Evolutionary conservation across 1,140 invertebrate genomes (phyloP), one percentile per base, ranked within the genome.

Genomic region (Aphelinus atriplicis): DNA sequence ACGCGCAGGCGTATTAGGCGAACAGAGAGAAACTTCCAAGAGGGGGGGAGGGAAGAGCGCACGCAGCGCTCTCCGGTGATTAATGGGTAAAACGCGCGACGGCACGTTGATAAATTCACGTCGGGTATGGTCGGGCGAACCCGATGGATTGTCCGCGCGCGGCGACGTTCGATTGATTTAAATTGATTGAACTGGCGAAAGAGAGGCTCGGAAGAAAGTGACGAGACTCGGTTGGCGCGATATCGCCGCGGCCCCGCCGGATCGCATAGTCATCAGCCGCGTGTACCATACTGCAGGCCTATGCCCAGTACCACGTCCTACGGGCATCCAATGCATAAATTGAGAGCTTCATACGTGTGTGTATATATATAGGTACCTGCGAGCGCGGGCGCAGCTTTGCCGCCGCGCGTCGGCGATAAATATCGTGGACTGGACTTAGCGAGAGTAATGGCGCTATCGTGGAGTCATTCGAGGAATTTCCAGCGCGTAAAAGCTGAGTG

Each of bases 41-140:
- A 0, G 56, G 43, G 51, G 60, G 56, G 43, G 75, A 66, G 55
- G 68, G 71, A 66, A 65, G 55, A 66, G 5, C 64, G 26, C 45
- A 9, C 26, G 50, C 1, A 48, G 42, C 7, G 60, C n/a, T 26
- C 26, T 26, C 26, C 47, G 57, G 73, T 80, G 78, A 80, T 80
- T 80, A 80, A 81, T 80, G 75, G 73, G 10, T 26, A 10, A 57
- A 58, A 10, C 76, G 26, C 26, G 26, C 26, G 75, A 61, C 70
- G 66, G 26, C 50, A 56, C 78, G 79, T 80, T 81, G 73, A 80
- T 80, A 80, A 82, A 80, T 83, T 79, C 77, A 48, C 72, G 60
- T 62, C 70, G 73, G n/a, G 47, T 10, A 9, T 7, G 7, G 61
- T 7, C 7, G 10, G 63, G 65, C 66, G 43, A 75, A 77, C 79